phyloP scores from a whole-genome alignment of 2,113 vertebrate genomes.

The Vanacampus margaritifer region DNA sequence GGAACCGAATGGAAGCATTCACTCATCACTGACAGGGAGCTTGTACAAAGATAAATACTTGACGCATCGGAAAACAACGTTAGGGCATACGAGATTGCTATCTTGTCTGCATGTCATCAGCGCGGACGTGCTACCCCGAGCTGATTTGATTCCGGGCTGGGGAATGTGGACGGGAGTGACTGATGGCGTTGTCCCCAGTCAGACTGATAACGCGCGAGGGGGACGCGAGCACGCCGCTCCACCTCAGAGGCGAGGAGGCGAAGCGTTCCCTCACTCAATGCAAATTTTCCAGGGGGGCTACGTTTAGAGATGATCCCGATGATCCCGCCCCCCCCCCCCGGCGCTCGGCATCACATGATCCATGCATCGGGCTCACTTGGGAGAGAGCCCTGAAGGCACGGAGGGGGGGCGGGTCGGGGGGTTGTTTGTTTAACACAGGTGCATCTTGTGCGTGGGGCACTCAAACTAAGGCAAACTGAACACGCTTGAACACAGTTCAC shows the following conservation, averaged over 20 bases:
- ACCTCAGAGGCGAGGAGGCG: conserved; percentile 55
- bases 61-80: conserved; percentile 34
- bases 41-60: conserved; percentile 27
- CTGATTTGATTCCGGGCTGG: conserved; percentile 59
- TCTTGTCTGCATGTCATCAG: conserved; percentile 42
- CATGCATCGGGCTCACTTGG: conserved; percentile 67
- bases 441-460: conserved; percentile 45
- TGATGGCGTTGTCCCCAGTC: conserved; percentile 71
- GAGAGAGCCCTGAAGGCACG: conserved; percentile 57
- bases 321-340: conserved; percentile 61
- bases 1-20: neutral
- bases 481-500: conserved; percentile 27
- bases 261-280: conserved; percentile 64
- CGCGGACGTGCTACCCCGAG: conserved; percentile 50
- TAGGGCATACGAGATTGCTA: conserved; percentile 30
- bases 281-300: conserved; percentile 60
- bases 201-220: conserved; percentile 75
- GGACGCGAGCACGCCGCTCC: conserved; percentile 45
- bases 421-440: conserved; percentile 67
- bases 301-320: conserved; percentile 70
- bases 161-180: conserved; percentile 64
- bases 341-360: conserved; percentile 66
- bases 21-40: conserved; percentile 18
- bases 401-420: neutral
- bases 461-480: conserved; percentile 11